Conservation (phyloP, 1,140 invertebrate genomes). For the Odontomachus brunneus region DNA sequence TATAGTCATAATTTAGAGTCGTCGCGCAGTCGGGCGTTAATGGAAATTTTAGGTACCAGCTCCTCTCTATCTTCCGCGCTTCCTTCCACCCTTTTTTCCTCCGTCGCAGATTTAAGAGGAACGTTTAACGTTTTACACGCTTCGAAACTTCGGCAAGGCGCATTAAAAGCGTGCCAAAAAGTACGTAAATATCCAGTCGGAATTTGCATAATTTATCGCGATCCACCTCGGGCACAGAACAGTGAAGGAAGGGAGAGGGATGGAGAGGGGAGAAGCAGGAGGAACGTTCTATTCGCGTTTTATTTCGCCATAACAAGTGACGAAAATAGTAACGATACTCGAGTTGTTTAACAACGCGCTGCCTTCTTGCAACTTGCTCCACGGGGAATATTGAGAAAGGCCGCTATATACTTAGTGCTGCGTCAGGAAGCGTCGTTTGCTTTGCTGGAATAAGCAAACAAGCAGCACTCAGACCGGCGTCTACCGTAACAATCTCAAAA, state of each 20-base stretch:
- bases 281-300: constrained; percentile 24
- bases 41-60: constrained; percentile 71
- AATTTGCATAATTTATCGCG: constrained; percentile 58
- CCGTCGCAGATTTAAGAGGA: constrained; percentile 24
- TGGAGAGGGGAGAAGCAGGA: too few relatives aligned
- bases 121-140: constrained; percentile 60
- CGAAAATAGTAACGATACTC: constrained; percentile 22
- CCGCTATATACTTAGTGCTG: constrained; percentile 41
- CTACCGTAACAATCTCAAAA: constrained; percentile 67
- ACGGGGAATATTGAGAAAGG: constrained; percentile 59
- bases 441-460: constrained; percentile 68
- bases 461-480: constrained; percentile 51
- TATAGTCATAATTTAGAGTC: constrained; percentile 70
- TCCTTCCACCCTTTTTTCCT: constrained; percentile 9
- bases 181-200: constrained; percentile 58
- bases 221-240: not conserved
- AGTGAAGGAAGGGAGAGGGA: too few relatives aligned
- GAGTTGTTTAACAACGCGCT: not conserved
- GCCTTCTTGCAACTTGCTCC: constrained; percentile 25
- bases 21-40: constrained; percentile 66
- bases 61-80: constrained; percentile 57
- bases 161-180: constrained; percentile 52
- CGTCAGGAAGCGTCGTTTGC: constrained; percentile 59
- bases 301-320: constrained; percentile 53
- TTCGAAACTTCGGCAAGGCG: constrained; percentile 42